Percentiles rank a stretch among this genome's conserved stretches.
Conservation (phyloP, 2,797 vertebrate genomes). For the Enteromius viviparus region DNA sequence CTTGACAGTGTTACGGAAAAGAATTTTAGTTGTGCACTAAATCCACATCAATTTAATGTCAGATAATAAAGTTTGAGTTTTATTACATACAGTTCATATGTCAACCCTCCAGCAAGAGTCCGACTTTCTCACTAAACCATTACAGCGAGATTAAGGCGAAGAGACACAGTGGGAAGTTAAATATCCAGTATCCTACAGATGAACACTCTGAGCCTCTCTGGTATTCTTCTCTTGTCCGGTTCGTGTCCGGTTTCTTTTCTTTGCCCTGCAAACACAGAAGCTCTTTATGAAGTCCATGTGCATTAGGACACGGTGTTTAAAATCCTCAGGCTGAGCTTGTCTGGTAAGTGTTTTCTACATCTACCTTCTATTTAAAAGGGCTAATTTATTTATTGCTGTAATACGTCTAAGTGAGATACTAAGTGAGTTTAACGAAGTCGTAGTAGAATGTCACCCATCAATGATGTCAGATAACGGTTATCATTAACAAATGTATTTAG, state of each 20-base stretch:
- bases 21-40: not conserved
- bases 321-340: slow-evolving; percentile 20
- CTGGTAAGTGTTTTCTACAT: slow-evolving; percentile 31
- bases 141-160: slow-evolving; percentile 34
- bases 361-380: not conserved
- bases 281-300: slow-evolving; percentile 61
- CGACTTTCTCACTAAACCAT: not conserved
- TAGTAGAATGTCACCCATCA: not conserved
- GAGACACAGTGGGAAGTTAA: slow-evolving; percentile 41
- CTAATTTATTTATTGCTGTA: not conserved
- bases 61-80: not conserved
- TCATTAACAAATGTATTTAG: not conserved
- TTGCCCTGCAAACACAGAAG: slow-evolving; percentile 55
- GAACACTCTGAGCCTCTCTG: slow-evolving; percentile 57
- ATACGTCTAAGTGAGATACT: not conserved
- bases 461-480: slow-evolving; percentile 42
- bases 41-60: not conserved
- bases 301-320: slow-evolving; percentile 47
- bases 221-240: slow-evolving; percentile 62
- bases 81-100: not conserved
- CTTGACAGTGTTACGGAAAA: not conserved
- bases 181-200: slow-evolving; percentile 56
- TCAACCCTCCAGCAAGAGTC: slow-evolving; percentile 22
- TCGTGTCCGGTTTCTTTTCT: slow-evolving; percentile 62
- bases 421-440: not conserved